These are phyloP conservation scores for Meloe dianella DNA, from an alignment of 2,888 invertebrate genomes.

Conservation along the genomic window DNA sequence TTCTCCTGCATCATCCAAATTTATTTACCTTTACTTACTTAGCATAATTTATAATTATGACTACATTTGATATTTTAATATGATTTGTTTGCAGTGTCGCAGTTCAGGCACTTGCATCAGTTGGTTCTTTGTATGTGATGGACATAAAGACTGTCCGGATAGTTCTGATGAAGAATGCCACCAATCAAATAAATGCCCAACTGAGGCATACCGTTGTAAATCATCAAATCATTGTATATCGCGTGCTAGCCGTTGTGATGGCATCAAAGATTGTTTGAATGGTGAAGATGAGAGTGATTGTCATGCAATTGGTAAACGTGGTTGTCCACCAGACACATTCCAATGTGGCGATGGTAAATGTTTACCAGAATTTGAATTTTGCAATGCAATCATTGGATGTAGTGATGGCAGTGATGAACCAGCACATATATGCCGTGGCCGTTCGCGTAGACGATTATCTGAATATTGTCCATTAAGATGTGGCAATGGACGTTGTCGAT, in stretches of 20 bases:
- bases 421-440: slow-evolving; percentile 74
- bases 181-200: slow-evolving; percentile 70
- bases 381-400: slow-evolving; percentile 84
- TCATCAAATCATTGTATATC: slow-evolving; percentile 77
- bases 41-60: no score
- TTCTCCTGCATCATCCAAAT: no score
- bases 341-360: slow-evolving; percentile 87
- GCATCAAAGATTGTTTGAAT: slow-evolving; percentile 75
- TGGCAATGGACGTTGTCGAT: slow-evolving; percentile 85
- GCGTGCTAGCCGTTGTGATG: slow-evolving; percentile 81
- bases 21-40: no score
- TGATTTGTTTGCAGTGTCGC: slow-evolving; percentile 69
- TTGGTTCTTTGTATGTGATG: slow-evolving; percentile 93
- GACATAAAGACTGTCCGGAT: slow-evolving; percentile 82
- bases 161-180: slow-evolving; percentile 87
- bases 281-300: slow-evolving; percentile 64
- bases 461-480: slow-evolving; percentile 84
- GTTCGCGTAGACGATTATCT: slow-evolving; percentile 60
- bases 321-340: slow-evolving; percentile 83
- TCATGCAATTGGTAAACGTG: slow-evolving; percentile 53
- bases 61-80: no score
- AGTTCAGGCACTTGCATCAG: slow-evolving; percentile 86
- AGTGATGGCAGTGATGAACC: slow-evolving; percentile 90
- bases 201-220: slow-evolving; percentile 75
- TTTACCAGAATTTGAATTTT: slow-evolving; percentile 88